These are phyloP conservation scores for Drosophila cognata DNA, from an alignment of 2,888 invertebrate species.

Conservation along the genomic window DNA sequence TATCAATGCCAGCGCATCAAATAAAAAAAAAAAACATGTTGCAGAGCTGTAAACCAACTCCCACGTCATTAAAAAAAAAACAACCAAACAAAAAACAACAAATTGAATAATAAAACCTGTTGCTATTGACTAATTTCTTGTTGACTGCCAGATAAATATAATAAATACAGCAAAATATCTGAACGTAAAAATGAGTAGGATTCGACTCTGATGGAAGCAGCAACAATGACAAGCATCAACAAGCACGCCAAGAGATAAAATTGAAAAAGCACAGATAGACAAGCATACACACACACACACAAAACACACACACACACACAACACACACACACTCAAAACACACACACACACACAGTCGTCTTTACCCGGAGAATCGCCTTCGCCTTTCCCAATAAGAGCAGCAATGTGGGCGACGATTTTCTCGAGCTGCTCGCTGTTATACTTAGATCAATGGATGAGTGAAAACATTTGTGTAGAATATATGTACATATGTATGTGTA, in stretches of 20 bases:
- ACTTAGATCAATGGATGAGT: constrained; percentile 37
- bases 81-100: constrained; percentile 10
- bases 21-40: constrained; percentile 10
- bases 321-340: background rate
- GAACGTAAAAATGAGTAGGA: constrained; percentile 56
- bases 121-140: constrained; percentile 64
- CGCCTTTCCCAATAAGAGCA: constrained; percentile 49
- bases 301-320: background rate
- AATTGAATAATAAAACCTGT: constrained; percentile 60
- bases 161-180: constrained; percentile 36
- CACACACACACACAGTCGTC: constrained; percentile 3
- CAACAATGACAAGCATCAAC: constrained; percentile 36
- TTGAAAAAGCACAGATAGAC: constrained; percentile 12
- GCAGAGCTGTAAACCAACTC: constrained; percentile 52
- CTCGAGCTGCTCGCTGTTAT: constrained; percentile 31
- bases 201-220: constrained; percentile 22
- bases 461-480: constrained; percentile 26
- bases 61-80: constrained; percentile 44
- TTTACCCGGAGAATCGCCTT: constrained; percentile 35
- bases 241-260: constrained; percentile 42
- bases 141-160: constrained; percentile 48
- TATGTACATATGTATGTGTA: background rate
- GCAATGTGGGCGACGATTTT: constrained; percentile 67
- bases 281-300: background rate
- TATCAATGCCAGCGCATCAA: constrained; percentile 43